Conservation (phyloP, 2,113 vertebrate species). For the Podilymbus podiceps region DNA sequence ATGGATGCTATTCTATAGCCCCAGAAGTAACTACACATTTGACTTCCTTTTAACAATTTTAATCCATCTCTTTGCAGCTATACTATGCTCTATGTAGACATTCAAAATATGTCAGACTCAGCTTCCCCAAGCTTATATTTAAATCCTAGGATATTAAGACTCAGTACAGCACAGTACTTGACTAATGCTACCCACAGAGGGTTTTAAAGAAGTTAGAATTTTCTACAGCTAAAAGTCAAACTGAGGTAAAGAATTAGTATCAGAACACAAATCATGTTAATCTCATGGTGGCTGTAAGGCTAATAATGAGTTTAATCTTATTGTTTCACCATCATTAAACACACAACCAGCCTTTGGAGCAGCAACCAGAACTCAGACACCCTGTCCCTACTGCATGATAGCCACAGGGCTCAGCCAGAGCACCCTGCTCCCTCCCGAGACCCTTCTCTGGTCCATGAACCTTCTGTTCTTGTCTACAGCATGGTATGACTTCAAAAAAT, state of each 20-base stretch:
- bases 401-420: not conserved
- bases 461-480: not conserved
- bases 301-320: not conserved
- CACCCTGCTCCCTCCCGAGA: not conserved
- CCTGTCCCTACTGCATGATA: not conserved
- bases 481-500: not conserved
- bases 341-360: not conserved
- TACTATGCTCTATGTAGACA: not conserved
- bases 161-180: not conserved
- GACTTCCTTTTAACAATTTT: conserved; percentile 11
- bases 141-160: conserved; percentile 41
- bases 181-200: not conserved
- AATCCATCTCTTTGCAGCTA: not conserved
- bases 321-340: not conserved
- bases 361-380: not conserved
- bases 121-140: conserved; percentile 36
- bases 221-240: not conserved
- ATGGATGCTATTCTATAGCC: not conserved
- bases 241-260: not conserved
- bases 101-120: conserved; percentile 35
- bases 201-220: not conserved
- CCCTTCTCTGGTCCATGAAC: not conserved
- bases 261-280: not conserved
- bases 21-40: not conserved
- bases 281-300: not conserved